A percentile compares a stretch with the other conserved stretches of the same genome.
phyloP scores from a whole-genome alignment of 2,113 vertebrate genomes.

The Phoxinus phoxinus region DNA sequence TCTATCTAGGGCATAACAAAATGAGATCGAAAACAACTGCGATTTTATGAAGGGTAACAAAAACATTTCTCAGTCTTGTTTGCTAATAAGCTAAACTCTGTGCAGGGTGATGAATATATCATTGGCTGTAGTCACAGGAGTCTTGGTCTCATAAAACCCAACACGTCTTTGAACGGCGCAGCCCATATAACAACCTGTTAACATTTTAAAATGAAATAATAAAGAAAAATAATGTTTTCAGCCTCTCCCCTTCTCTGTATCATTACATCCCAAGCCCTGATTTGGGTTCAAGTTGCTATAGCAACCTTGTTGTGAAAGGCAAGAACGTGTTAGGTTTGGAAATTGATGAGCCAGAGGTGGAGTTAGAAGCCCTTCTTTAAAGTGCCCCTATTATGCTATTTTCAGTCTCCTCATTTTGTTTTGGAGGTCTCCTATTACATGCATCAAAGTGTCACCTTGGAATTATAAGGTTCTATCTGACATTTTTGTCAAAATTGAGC shows the following conservation, averaged over 20 bases:
- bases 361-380: not conserved
- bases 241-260: constrained; percentile 7
- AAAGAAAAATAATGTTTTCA: constrained; percentile 19
- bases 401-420: too few relatives aligned
- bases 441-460: too few relatives aligned
- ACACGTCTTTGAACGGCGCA: constrained; percentile 14
- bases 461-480: too few relatives aligned
- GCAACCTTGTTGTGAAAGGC: not conserved
- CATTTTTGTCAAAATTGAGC: too few relatives aligned
- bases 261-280: constrained; percentile 14
- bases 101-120: not conserved
- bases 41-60: constrained; percentile 26
- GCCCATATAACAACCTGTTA: constrained; percentile 11
- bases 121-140: not conserved
- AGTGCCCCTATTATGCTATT: too few relatives aligned
- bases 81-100: constrained; percentile 3
- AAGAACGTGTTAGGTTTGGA: not conserved
- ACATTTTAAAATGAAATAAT: constrained; percentile 32
- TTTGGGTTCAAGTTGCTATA: constrained; percentile 34
- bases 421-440: too few relatives aligned
- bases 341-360: constrained; percentile 30
- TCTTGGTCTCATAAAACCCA: not conserved
- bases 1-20: constrained; percentile 22
- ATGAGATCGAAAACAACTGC: constrained; percentile 11
- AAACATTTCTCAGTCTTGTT: not conserved